These are phyloP conservation scores for Philereme vetulata DNA, from an alignment of 2,888 invertebrate species.

Conservation along the genomic window DNA sequence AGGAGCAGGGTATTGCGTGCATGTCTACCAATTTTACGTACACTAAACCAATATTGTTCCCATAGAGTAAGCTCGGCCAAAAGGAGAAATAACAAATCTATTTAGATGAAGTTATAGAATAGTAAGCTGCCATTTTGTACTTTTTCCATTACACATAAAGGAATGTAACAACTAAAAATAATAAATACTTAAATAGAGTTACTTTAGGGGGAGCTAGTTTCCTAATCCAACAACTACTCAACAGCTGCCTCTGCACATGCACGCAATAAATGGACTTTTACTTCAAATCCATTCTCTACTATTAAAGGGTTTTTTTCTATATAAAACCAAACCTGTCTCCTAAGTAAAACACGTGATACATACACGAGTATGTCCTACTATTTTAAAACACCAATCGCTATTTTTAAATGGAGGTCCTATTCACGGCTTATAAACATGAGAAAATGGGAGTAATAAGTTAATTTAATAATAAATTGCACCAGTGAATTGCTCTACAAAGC, in stretches of 20 bases:
- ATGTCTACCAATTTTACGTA: constrained; percentile 52
- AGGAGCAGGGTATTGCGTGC: constrained; percentile 55
- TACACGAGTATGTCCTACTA: constrained; percentile 19
- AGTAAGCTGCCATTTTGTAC: constrained; percentile 76
- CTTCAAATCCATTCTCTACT: constrained; percentile 2
- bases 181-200: constrained; percentile 50
- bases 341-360: constrained; percentile 22
- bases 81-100: constrained; percentile 49
- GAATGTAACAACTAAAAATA: constrained; percentile 53
- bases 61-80: constrained; percentile 79
- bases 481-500: constrained; percentile 45
- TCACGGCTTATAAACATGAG: constrained; percentile 31
- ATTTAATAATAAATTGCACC: constrained; percentile 39
- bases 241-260: constrained; percentile 71
- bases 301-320: not conserved
- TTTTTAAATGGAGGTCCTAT: constrained; percentile 24
- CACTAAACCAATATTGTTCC: constrained; percentile 78
- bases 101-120: constrained; percentile 48
- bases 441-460: constrained; percentile 18
- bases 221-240: constrained; percentile 61
- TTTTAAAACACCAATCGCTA: constrained; percentile 18
- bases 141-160: constrained; percentile 47
- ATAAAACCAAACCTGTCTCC: constrained; percentile 43
- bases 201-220: constrained; percentile 51
- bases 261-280: constrained; percentile 48